Conservation (phyloP, 2,888 invertebrate genomes). For the Pediacus dermestoides region DNA sequence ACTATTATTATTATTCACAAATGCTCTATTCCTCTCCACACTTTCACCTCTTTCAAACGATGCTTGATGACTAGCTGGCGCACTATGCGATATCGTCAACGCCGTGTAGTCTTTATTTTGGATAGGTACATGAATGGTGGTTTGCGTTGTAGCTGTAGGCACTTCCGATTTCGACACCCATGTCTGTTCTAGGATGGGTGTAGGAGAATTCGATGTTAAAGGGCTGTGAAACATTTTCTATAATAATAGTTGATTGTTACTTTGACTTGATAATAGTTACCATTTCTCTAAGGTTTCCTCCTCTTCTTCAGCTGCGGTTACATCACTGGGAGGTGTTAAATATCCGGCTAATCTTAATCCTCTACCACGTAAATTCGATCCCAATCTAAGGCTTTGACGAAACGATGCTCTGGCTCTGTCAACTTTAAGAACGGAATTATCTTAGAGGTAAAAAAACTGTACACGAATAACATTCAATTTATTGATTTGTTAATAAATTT, state of each 20-base stretch:
- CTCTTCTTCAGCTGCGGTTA: slow-evolving; percentile 61
- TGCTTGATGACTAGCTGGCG: slow-evolving; percentile 49
- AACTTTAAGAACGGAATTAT: too few species aligned
- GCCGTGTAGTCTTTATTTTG: slow-evolving; percentile 43
- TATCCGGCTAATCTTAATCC: slow-evolving; percentile 57
- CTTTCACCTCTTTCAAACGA: slow-evolving; percentile 49
- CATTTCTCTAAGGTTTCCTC: slow-evolving; percentile 52
- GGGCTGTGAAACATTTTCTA: slow-evolving; percentile 44
- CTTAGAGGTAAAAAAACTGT: too few species aligned
- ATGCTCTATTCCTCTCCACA: slow-evolving; percentile 39
- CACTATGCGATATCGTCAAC: slow-evolving; percentile 47
- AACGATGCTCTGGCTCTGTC: slow-evolving; percentile 65
- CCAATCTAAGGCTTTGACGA: slow-evolving; percentile 56
- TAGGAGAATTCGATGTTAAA: slow-evolving; percentile 54
- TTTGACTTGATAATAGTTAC: slow-evolving; percentile 29
- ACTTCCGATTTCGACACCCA: slow-evolving; percentile 49
- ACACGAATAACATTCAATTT: too few species aligned
- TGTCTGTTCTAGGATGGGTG: slow-evolving; percentile 50
- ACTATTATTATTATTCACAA: slow-evolving; percentile 29
- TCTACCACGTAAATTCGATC: slow-evolving; percentile 52
- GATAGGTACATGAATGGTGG: slow-evolving; percentile 32
- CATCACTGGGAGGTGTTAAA: slow-evolving; percentile 60
- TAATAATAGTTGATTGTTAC: too few species aligned
- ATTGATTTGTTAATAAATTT: too few species aligned
- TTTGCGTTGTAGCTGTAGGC: slow-evolving; percentile 34